Evolutionary conservation across 2,888 invertebrate genomes (phyloP).

Genomic region (Itoplectis maculator): DNA sequence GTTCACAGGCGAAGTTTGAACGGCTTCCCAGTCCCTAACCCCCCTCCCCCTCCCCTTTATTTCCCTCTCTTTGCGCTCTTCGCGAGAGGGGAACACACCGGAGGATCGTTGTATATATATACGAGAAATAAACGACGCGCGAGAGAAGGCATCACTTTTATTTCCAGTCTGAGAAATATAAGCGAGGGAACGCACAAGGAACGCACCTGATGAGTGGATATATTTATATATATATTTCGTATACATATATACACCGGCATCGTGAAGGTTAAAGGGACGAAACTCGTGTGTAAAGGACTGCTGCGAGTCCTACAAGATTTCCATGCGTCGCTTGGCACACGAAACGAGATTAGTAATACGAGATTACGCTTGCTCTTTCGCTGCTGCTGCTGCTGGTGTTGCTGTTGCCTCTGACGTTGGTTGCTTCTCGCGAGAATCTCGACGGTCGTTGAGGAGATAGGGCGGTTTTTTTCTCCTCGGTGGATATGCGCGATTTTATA

Average conservation of each 20-base stretch:
- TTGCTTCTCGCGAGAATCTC: constrained; percentile 29
- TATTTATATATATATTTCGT: background rate
- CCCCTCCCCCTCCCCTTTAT: background rate
- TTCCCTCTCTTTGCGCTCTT: background rate
- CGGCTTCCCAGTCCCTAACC: constrained; percentile 21
- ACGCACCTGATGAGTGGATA: constrained; percentile 28
- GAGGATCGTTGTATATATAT: constrained; percentile 14
- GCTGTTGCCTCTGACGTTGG: constrained; percentile 2
- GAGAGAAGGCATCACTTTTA: constrained; percentile 45
- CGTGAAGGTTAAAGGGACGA: constrained; percentile 6
- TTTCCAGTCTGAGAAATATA: constrained; percentile 21
- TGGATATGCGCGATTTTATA: constrained; percentile 7
- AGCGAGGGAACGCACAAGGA: constrained; percentile 9
- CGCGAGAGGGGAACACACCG: constrained; percentile 1
- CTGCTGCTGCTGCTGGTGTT: constrained; percentile 15
- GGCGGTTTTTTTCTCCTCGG: constrained; percentile 7
- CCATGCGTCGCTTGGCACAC: constrained; percentile 57
- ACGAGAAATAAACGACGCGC: constrained; percentile 34
- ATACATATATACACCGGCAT: constrained; percentile 9
- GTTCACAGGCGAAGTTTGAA: constrained; percentile 59
- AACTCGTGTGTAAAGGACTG: background rate
- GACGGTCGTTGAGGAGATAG: constrained; percentile 33
- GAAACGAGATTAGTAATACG: constrained; percentile 67
- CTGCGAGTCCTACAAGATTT: constrained; percentile 49
- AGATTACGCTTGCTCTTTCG: constrained; percentile 53